These are phyloP conservation scores for Rutilus rutilus DNA, from an alignment of 2,113 vertebrate species.

Conservation along the genomic window DNA sequence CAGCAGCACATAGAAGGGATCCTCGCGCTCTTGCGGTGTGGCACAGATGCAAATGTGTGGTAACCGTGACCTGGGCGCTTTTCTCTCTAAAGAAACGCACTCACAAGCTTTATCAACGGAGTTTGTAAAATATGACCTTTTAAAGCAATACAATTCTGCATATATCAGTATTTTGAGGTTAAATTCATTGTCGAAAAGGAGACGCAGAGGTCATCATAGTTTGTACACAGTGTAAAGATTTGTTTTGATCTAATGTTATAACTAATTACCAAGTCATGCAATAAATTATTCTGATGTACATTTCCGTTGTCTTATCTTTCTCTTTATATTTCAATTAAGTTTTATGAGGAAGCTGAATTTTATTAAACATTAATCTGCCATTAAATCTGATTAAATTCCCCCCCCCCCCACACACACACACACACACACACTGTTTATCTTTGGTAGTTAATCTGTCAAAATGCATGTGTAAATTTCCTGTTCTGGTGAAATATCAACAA, in stretches of 20 bases:
- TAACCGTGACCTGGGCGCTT: not conserved
- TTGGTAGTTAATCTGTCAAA: not conserved
- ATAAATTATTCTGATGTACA: conserved; percentile 81
- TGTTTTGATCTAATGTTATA: conserved; percentile 75
- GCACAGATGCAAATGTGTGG: not conserved
- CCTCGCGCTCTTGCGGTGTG: not conserved
- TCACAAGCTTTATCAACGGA: not conserved
- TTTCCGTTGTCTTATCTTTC: not conserved
- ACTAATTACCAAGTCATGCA: conserved; percentile 72
- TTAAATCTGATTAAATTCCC: not conserved
- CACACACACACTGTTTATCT: not conserved
- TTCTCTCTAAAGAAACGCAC: not conserved
- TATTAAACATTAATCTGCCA: not conserved
- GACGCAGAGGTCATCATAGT: conserved; percentile 51
- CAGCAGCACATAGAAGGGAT: conserved; percentile 18
- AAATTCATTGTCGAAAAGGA: conserved; percentile 37
- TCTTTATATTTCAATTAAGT: not conserved
- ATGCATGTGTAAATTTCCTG: not conserved
- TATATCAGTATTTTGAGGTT: conserved; percentile 67
- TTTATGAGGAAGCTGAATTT: not conserved
- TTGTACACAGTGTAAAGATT: conserved; percentile 74
- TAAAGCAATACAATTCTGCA: conserved; percentile 51
- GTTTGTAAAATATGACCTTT: conserved; percentile 20
- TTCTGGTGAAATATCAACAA: not conserved
- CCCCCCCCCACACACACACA: too few relatives aligned